Evolutionary conservation across 1,140 invertebrate genomes (phyloP).

Genomic region (Drosophila orosa): DNA sequence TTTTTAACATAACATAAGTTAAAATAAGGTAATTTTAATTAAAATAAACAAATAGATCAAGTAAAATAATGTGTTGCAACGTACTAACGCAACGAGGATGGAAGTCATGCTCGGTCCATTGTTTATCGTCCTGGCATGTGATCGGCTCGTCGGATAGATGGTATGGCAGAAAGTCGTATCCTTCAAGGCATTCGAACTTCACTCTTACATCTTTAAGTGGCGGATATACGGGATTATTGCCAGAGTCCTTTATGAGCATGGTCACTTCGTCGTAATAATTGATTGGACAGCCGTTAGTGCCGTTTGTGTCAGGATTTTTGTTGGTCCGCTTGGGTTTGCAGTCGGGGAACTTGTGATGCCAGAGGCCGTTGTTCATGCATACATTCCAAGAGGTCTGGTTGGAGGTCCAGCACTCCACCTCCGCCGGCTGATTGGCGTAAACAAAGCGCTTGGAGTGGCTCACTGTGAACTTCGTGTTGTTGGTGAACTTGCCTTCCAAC

Average conservation of each 20-base stretch:
- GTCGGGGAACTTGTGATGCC: neutral
- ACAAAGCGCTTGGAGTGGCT: neutral
- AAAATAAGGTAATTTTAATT: too few relatives aligned
- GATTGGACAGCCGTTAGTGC: neutral
- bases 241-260: neutral
- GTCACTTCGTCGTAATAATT: neutral
- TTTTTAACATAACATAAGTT: neutral
- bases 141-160: neutral
- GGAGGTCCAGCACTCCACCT: neutral
- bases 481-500: neutral
- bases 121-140: neutral
- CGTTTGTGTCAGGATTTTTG: neutral
- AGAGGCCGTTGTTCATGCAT: neutral
- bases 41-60: too few relatives aligned
- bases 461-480: neutral
- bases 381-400: neutral
- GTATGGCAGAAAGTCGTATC: neutral
- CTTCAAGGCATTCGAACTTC: neutral
- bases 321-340: neutral
- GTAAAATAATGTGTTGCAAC: too few relatives aligned
- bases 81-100: conserved; percentile 1
- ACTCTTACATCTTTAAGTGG: neutral
- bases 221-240: neutral
- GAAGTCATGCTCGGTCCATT: neutral
- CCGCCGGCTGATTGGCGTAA: neutral